phyloP scores from a whole-genome alignment of 1,140 invertebrate genomes.

The Orussus abietinus region DNA sequence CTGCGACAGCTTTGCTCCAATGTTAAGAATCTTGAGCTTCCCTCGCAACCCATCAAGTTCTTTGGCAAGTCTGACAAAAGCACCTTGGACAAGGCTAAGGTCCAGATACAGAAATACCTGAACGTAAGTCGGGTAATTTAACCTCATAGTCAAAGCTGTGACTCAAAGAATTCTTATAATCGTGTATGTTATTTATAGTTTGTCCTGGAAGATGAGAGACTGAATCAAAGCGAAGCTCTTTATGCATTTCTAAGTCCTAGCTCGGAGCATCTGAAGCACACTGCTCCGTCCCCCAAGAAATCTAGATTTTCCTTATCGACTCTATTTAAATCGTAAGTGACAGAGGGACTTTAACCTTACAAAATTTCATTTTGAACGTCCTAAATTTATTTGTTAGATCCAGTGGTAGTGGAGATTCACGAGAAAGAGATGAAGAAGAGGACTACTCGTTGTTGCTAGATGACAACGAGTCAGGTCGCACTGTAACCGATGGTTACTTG shows the following conservation, averaged over 20 bases:
- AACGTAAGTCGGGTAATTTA: conserved; percentile 68
- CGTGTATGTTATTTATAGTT: conserved; percentile 58
- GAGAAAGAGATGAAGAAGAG: conserved; percentile 64
- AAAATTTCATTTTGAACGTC: conserved; percentile 5
- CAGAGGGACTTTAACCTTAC: conserved; percentile 4
- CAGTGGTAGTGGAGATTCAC: conserved; percentile 42
- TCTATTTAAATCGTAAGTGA: conserved; percentile 74
- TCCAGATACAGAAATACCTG: conserved; percentile 80
- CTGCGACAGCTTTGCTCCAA: conserved; percentile 75
- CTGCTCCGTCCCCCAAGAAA: conserved; percentile 72
- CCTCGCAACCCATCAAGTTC: conserved; percentile 74
- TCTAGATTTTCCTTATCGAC: conserved; percentile 79
- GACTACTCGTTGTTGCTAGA: conserved; percentile 71
- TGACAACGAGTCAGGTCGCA: conserved; percentile 41
- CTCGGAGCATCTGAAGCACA: conserved; percentile 80
- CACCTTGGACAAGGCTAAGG: conserved; percentile 76
- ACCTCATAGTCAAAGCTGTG: too few species aligned
- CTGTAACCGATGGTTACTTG: conserved; percentile 47
- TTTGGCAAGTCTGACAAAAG: conserved; percentile 75
- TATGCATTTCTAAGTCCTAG: conserved; percentile 87
- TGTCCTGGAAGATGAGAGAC: conserved; percentile 77
- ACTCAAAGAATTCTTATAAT: too few species aligned
- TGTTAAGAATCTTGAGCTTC: conserved; percentile 76
- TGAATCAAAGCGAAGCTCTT: conserved; percentile 84
- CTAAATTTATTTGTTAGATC: conserved; percentile 23